Conservation (phyloP, 2,888 invertebrate genomes). For the Ceraclea dissimilis region DNA sequence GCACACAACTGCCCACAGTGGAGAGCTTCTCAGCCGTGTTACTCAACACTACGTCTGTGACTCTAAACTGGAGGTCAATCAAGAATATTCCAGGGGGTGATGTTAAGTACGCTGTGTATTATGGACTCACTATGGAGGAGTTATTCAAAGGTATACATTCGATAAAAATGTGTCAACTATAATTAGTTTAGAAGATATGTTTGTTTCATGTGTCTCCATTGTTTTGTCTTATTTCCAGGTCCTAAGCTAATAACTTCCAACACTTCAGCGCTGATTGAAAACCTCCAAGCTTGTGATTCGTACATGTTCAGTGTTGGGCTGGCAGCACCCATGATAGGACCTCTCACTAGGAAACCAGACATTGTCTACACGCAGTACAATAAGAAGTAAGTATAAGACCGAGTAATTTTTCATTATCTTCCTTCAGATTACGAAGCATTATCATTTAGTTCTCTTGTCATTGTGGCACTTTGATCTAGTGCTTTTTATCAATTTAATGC, state of each 20-base stretch:
- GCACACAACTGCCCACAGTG: constrained; percentile 45
- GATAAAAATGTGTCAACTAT: background rate
- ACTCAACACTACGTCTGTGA: constrained; percentile 53
- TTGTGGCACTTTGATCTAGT: no score
- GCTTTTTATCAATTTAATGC: no score
- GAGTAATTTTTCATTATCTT: background rate
- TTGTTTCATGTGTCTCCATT: no score
- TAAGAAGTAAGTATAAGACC: constrained; percentile 35
- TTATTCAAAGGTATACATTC: constrained; percentile 47
- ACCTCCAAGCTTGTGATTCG: constrained; percentile 64
- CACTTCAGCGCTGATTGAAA: constrained; percentile 48
- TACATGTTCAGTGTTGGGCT: constrained; percentile 67
- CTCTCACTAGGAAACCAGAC: constrained; percentile 46
- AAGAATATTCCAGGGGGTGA: constrained; percentile 32
- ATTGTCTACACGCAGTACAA: constrained; percentile 56
- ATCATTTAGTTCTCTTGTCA: no score
- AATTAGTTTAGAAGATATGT: no score
- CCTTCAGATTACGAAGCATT: background rate
- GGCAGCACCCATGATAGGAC: constrained; percentile 60
- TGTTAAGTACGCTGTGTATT: constrained; percentile 63
- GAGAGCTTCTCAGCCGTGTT: constrained; percentile 42
- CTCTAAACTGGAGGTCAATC: constrained; percentile 52
- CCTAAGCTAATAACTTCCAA: constrained; percentile 44
- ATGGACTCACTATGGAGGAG: constrained; percentile 52
- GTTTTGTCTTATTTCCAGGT: constrained; percentile 35